Percentiles rank a stretch among this genome's conserved stretches.
phyloP scores from a whole-genome alignment of 92 coral and sea anemone species.

The Paramuricea clavata region DNA sequence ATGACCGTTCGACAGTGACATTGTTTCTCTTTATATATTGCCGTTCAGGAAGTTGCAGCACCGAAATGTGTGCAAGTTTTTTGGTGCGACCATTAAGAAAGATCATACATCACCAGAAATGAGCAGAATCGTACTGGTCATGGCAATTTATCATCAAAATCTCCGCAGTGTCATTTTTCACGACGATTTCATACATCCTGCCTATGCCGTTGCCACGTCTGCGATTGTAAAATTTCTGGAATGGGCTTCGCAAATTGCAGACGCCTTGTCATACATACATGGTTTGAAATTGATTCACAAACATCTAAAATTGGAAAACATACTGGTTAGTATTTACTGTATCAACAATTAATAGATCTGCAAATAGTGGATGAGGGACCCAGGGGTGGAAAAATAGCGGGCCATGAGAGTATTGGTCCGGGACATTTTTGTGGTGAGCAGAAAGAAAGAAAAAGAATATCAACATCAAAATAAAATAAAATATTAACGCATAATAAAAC shows the following conservation, averaged over 20 bases:
- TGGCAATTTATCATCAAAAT: conserved; percentile 37
- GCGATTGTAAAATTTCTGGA: conserved; percentile 35
- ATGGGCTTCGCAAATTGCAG: conserved; percentile 23
- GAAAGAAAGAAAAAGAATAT: no score
- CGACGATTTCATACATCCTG: not conserved
- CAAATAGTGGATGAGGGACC: no score
- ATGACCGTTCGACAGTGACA: no score
- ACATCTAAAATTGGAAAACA: not conserved
- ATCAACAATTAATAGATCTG: no score
- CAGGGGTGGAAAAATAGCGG: no score
- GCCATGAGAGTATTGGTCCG: no score
- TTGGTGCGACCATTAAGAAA: not conserved
- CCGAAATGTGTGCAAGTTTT: not conserved
- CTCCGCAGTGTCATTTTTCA: conserved; percentile 6
- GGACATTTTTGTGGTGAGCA: no score
- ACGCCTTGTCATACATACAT: conserved; percentile 5
- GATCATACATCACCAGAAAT: not conserved
- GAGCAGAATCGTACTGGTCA: not conserved
- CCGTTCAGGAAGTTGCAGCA: not conserved
- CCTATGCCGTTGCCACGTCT: not conserved
- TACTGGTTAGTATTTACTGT: conserved; percentile 27
- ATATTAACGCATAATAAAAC: no score
- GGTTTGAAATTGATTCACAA: not conserved
- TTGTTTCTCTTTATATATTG: not conserved
- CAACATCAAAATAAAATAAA: no score